A percentile compares a stretch with the other conserved stretches of the same genome.
phyloP scores from a whole-genome alignment of 2,888 invertebrate genomes.

The Lycophotia porphyrea region DNA sequence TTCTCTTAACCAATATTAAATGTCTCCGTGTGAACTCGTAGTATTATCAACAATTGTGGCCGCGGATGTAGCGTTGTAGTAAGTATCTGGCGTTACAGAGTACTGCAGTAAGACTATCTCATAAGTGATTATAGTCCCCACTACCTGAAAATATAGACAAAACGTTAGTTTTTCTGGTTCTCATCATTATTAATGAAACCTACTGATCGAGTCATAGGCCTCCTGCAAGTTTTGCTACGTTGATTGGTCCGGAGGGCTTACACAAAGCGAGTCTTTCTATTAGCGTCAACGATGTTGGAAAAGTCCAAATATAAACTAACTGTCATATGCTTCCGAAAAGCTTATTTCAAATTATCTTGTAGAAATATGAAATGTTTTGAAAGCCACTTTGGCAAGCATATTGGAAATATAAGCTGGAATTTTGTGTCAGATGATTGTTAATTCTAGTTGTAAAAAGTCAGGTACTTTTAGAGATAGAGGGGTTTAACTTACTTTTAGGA shows the following conservation, averaged over 20 bases:
- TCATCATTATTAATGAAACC: neutral
- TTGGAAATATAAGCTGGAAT: no score
- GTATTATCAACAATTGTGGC: constrained; percentile 15
- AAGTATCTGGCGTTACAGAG: constrained; percentile 34
- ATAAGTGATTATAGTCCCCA: constrained; percentile 73
- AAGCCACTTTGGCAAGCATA: no score
- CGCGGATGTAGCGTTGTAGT: constrained; percentile 1
- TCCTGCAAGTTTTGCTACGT: no score
- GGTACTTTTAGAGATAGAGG: neutral
- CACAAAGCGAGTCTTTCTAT: no score
- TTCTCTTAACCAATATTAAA: neutral
- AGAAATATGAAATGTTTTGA: no score
- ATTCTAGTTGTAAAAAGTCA: neutral
- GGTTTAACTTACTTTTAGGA: constrained; percentile 68
- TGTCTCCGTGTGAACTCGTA: constrained; percentile 13
- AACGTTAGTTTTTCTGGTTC: neutral
- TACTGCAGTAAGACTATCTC: constrained; percentile 74
- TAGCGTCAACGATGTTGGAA: no score
- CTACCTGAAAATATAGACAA: constrained; percentile 64
- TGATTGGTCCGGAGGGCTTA: no score
- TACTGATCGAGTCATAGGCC: no score
- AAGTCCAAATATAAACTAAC: no score
- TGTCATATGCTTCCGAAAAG: no score
- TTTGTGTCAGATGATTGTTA: no score
- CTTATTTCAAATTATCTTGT: no score